Base-by-base conservation (phyloP, 2,888 invertebrate species). In the Dorcus parallelipipedus region DNA sequence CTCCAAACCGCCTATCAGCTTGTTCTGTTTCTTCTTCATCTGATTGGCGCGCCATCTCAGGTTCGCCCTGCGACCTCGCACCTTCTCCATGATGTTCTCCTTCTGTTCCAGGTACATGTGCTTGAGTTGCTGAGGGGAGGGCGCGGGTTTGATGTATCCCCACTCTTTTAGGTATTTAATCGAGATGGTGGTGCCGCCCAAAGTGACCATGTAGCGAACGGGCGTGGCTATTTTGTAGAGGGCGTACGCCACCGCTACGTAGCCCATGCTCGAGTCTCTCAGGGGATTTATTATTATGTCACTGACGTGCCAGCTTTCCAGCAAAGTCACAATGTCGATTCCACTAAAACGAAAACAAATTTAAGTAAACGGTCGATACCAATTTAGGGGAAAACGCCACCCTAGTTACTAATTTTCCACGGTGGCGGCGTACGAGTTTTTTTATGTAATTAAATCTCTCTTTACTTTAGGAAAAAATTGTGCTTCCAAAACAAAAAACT, bases 221-320 rank as follows among this genome's bases (percentile, higher is more conserved):
- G 97, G 97, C 7, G 96, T 93, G 33, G 88, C 88, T 66, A 98
- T 82, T 82, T 99, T 99, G 78, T 97, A 99, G 68, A 97, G 83
- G 43, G 95, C 89, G 79, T 95, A 93, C 0, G 96, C 86, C 40
- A 97, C 82, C 7, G 97, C 97, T 73, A 93, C 80, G 76, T 94
- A 90, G 9, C 98, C 97, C 76, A 95, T 90, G 67, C 83, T 85
- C 0, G 94, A 92, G 64, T 88, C 86, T 71, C 84, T 84, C 53
- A 97, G 78, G 55, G 91, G 90, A 54, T 87, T 84, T 54, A 94
- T 81, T 48, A 96, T 81, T 61, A 79, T 83, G 67, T 97, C 95
- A 77, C 90, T 90, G 4, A 95, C 77, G 65, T 92, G 88, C 63
- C 93, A 70, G 20, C 83, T 82, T 77, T 95, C 89, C 73, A 98